A percentile compares a stretch with the other conserved stretches of the same genome.
Conservation (phyloP, 2,888 invertebrate genomes). For the Pristionchus mayeri region DNA sequence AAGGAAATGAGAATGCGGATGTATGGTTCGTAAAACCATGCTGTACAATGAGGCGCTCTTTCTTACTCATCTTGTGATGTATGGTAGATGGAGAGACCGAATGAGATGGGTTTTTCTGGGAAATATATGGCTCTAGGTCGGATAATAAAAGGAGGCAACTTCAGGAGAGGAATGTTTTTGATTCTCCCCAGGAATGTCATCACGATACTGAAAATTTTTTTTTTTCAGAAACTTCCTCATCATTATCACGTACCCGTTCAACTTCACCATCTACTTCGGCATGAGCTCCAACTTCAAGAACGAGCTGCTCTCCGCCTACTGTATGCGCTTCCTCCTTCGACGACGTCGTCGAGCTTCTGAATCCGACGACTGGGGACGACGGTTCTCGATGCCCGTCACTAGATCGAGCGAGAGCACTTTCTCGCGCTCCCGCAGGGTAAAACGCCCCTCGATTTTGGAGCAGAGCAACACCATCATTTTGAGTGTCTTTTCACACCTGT, state of each 20-base stretch:
- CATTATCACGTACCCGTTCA: constrained; percentile 88
- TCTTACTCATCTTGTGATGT: too few species aligned
- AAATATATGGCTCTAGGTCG: too few species aligned
- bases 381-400: background rate
- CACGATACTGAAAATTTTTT: constrained; percentile 52
- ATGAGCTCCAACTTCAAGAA: constrained; percentile 91
- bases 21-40: too few species aligned
- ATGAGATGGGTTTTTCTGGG: background rate
- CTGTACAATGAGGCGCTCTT: too few species aligned
- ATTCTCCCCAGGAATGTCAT: background rate
- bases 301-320: background rate
- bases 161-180: too few species aligned
- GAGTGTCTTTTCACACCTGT: background rate
- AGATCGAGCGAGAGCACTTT: background rate
- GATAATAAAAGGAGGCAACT: too few species aligned
- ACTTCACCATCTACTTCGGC: constrained; percentile 94
- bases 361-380: constrained; percentile 22
- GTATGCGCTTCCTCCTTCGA: background rate
- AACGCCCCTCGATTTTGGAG: background rate
- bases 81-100: background rate
- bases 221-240: constrained; percentile 92
- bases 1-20: too few species aligned
- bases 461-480: background rate
- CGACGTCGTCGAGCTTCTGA: background rate
- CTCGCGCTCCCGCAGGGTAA: background rate